A percentile compares a stretch with the other conserved stretches of the same genome.
phyloP scores from a whole-genome alignment of 2,797 vertebrate genomes.

The Crotalus adamanteus region DNA sequence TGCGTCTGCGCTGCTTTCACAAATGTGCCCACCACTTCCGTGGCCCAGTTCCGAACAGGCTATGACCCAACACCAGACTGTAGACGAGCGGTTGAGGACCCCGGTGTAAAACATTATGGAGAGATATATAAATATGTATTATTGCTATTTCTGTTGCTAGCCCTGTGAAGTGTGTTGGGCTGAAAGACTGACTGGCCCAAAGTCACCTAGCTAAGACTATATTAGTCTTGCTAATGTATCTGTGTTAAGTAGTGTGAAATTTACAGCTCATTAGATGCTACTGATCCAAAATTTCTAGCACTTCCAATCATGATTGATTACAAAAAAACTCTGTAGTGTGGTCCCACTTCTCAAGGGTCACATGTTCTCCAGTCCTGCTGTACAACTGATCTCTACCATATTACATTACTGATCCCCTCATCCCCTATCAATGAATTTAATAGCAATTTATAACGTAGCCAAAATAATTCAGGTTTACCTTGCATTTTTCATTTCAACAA shows the following conservation, averaged over 20 bases:
- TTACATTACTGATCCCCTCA: background rate
- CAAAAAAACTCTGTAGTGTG: background rate
- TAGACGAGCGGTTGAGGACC: background rate
- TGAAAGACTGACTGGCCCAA: background rate
- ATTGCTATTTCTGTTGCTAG: background rate
- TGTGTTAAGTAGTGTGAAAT: background rate
- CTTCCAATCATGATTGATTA: background rate
- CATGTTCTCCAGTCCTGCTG: background rate
- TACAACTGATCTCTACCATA: background rate
- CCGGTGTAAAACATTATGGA: background rate
- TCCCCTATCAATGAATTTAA: accelerated
- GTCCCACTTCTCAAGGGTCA: background rate
- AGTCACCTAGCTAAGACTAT: background rate
- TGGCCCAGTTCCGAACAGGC: background rate
- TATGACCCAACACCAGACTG: no score
- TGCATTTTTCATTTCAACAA: constrained; percentile 40
- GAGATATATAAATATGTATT: background rate
- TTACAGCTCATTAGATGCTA: background rate
- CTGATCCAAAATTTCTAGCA: background rate
- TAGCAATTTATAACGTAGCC: constrained; percentile 11
- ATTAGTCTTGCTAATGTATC: background rate
- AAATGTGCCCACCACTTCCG: background rate
- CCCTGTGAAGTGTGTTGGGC: background rate
- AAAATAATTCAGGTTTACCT: constrained; percentile 21
- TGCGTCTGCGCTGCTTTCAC: background rate